A percentile compares a stretch with the other conserved stretches of the same genome.
These are phyloP conservation scores for Promerops cafer DNA, from an alignment of 2,113 vertebrate species.

Conservation along the genomic window DNA sequence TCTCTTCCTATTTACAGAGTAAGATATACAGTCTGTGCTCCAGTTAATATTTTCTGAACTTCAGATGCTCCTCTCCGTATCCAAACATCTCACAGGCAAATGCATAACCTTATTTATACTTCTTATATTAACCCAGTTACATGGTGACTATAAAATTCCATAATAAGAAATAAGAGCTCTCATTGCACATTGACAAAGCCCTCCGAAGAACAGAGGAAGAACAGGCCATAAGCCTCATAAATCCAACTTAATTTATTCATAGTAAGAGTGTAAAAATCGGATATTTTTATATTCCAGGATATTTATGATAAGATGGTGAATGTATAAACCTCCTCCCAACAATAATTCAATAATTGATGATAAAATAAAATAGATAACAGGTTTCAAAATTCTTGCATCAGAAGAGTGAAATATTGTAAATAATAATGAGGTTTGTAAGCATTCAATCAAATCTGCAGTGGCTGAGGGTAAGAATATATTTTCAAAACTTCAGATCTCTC, in stretches of 20 bases:
- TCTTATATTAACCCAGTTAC: conserved; percentile 33
- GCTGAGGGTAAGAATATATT: not conserved
- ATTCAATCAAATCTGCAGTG: not conserved
- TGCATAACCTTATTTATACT: conserved; percentile 28
- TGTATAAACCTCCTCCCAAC: not conserved
- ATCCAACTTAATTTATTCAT: conserved; percentile 58
- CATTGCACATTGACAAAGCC: conserved; percentile 1
- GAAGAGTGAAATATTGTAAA: not conserved
- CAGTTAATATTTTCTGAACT: conserved; percentile 12
- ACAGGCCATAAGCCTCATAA: not conserved
- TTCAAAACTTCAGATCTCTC: not conserved
- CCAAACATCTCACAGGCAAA: conserved; percentile 17
- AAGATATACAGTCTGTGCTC: not conserved
- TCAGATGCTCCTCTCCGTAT: not conserved
- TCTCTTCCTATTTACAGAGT: not conserved
- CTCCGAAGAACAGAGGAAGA: conserved; percentile 28
- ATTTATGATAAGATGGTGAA: conserved; percentile 2
- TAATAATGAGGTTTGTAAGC: not conserved
- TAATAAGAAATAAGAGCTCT: conserved; percentile 42
- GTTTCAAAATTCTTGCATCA: not conserved
- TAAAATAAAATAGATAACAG: conserved; percentile 22
- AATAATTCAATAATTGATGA: conserved; percentile 8
- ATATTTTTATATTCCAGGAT: not conserved
- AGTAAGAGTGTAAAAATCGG: not conserved
- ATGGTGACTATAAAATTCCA: not conserved